Percentiles rank a stretch among this genome's conserved stretches.
phyloP scores from a whole-genome alignment of 2,113 vertebrate species.

The Callocephalon fimbriatum region DNA sequence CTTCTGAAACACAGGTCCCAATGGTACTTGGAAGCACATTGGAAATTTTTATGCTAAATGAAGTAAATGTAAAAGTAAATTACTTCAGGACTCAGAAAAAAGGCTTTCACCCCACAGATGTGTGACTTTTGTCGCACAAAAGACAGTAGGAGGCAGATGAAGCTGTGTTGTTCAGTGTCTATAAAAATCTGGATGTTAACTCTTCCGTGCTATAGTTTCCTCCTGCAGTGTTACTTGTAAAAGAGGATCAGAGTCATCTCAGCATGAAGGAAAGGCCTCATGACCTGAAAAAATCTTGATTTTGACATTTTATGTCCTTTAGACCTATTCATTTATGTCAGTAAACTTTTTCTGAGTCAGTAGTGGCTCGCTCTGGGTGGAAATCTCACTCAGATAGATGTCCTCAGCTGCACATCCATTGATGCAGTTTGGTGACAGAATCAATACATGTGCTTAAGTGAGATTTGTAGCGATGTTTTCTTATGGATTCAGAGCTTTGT shows the following conservation, averaged over 20 bases:
- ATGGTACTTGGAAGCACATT: neutral
- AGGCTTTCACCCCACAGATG: neutral
- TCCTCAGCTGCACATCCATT: neutral
- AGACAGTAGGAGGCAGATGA: neutral
- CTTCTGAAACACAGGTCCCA: neutral
- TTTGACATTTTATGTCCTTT: slow-evolving; percentile 5
- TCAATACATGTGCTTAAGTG: slow-evolving; percentile 2
- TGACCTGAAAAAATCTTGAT: neutral
- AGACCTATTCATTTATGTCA: neutral
- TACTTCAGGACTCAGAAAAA: neutral
- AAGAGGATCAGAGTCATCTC: neutral
- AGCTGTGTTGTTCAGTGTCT: neutral
- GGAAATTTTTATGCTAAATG: neutral
- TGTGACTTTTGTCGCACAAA: neutral
- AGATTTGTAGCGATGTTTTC: neutral
- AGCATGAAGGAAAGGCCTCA: neutral
- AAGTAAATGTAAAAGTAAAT: neutral
- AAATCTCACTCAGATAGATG: neutral
- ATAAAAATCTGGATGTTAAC: neutral
- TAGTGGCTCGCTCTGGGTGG: neutral
- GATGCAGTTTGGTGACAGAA: neutral
- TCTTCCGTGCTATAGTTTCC: neutral
- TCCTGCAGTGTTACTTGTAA: neutral
- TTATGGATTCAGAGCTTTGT: neutral
- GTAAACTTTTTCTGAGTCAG: neutral